A percentile compares a stretch with the other conserved stretches of the same genome.
phyloP scores from a whole-genome alignment of 2,888 invertebrate species.

The Athripsodes cinereus region DNA sequence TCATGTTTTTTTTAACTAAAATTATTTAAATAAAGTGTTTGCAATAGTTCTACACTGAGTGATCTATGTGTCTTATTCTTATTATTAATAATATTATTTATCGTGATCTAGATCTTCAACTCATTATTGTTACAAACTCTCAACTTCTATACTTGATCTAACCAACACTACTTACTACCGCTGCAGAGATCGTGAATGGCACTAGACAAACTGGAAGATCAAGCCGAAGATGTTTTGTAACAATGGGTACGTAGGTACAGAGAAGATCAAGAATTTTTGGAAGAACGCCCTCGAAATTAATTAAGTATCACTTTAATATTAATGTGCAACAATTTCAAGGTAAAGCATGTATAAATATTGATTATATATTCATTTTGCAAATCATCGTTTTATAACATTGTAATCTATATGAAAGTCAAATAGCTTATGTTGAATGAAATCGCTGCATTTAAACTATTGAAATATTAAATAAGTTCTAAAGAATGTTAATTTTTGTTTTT shows the following conservation, averaged over 20 bases:
- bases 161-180: background rate
- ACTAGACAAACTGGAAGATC: conserved; percentile 2
- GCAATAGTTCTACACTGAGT: background rate
- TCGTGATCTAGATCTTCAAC: conserved; percentile 2
- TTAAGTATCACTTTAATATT: no score
- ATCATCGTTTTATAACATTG: no score
- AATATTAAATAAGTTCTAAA: no score
- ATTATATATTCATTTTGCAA: no score
- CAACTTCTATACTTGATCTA: background rate
- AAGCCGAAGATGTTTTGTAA: background rate
- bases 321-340: no score
- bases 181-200: background rate
- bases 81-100: conserved; percentile 1
- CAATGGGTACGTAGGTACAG: background rate
- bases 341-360: no score
- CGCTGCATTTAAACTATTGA: no score
- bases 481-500: no score
- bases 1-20: no score
- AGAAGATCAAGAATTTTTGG: background rate
- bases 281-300: background rate
- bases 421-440: no score
- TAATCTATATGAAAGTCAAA: no score
- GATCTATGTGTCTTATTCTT: background rate
- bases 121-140: conserved; percentile 1
- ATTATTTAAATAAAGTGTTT: no score